Evolutionary conservation across 2,113 vertebrate genomes (phyloP).

Genomic region (Cavia aperea): DNA sequence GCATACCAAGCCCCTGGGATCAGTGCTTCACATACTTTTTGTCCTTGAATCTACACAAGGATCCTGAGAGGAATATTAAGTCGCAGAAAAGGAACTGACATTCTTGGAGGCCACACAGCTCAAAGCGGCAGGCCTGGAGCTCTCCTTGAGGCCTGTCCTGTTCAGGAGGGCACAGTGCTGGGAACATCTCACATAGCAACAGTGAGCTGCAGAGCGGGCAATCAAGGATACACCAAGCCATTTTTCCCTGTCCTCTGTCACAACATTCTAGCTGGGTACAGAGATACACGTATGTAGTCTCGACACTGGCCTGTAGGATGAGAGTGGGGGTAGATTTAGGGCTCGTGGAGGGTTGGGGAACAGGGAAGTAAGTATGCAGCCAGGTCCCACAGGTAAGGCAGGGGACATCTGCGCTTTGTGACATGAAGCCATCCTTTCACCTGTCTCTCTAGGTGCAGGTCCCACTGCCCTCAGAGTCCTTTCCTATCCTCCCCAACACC

Average conservation of each 20-base stretch:
- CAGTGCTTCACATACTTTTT: not conserved
- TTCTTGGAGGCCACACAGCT: not conserved
- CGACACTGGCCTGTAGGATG: not conserved
- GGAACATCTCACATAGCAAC: not conserved
- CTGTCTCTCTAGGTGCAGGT: not conserved
- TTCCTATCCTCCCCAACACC: not conserved
- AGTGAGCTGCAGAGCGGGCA: no score
- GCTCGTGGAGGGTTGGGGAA: not conserved
- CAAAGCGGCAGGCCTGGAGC: not conserved
- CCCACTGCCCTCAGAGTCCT: not conserved
- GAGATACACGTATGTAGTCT: not conserved
- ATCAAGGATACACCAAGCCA: not conserved
- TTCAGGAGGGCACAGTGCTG: not conserved
- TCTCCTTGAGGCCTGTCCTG: not conserved
- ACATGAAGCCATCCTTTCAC: not conserved
- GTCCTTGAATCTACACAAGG: not conserved
- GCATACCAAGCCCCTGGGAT: not conserved
- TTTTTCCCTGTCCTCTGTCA: not conserved
- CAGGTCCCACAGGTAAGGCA: not conserved
- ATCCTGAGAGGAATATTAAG: not conserved
- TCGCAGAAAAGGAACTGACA: not conserved
- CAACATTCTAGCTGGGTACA: not conserved
- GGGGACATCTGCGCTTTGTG: not conserved
- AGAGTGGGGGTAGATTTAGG: not conserved
- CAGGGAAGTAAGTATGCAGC: rapidly evolving